A percentile compares a stretch with the other conserved stretches of the same genome.
phyloP scores from a whole-genome alignment of 2,113 vertebrate genomes.

The Donacobius atricapilla region DNA sequence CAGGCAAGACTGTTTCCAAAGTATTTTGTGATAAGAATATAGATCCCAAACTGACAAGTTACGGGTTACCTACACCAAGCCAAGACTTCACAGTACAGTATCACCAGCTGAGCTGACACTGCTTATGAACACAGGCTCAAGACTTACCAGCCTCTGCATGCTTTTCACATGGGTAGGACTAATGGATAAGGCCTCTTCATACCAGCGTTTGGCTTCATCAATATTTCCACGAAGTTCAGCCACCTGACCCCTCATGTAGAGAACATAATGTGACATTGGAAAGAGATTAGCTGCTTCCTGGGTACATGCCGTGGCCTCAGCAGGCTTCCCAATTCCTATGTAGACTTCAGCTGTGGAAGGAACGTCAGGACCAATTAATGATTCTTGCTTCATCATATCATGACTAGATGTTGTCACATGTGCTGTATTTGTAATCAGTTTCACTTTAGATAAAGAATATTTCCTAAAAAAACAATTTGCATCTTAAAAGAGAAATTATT shows the following conservation, averaged over 20 bases:
- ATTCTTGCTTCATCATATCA: background rate
- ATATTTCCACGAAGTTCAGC: conserved; percentile 90
- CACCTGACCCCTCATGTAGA: conserved; percentile 95
- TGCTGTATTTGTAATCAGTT: background rate
- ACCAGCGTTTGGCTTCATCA: conserved; percentile 95
- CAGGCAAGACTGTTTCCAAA: background rate
- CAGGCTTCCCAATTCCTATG: conserved; percentile 92
- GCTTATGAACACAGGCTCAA: background rate
- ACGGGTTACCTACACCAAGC: background rate
- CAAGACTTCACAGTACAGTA: background rate
- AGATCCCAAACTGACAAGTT: background rate
- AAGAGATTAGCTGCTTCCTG: conserved; percentile 97
- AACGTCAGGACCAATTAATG: background rate
- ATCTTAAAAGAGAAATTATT: background rate
- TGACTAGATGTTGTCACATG: background rate
- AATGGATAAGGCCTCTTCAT: conserved; percentile 97
- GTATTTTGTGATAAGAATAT: background rate
- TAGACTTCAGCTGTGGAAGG: conserved; percentile 89
- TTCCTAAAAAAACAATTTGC: background rate
- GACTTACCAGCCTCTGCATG: conserved; percentile 97
- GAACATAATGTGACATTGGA: conserved; percentile 93
- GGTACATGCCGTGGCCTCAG: conserved; percentile 93
- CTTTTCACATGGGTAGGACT: conserved; percentile 97
- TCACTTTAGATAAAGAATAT: background rate
- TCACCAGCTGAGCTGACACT: background rate